Conservation (phyloP, 2,113 vertebrate genomes). For the Orthonyx spaldingii region DNA sequence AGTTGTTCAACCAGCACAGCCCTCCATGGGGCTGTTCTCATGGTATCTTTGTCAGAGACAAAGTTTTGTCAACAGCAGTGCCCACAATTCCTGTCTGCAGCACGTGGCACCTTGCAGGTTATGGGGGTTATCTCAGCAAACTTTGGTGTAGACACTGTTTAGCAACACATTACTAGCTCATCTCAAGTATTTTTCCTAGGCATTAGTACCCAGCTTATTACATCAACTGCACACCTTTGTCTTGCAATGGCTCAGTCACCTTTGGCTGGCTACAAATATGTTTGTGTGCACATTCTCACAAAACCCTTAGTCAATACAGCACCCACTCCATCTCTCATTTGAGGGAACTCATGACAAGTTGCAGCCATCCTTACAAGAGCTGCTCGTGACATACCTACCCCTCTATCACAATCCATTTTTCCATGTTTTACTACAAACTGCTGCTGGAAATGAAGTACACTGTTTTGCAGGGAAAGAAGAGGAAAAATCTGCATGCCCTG, state of each 20-base stretch:
- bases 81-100: neutral
- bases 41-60: neutral
- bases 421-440: neutral
- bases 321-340: neutral
- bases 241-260: neutral
- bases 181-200: neutral
- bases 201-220: neutral
- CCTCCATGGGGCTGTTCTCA: neutral
- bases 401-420: neutral
- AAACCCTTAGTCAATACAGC: neutral
- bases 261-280: neutral
- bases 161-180: neutral
- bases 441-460: neutral
- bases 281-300: neutral
- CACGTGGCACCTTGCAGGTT: fast-evolving
- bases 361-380: neutral
- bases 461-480: neutral
- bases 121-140: neutral
- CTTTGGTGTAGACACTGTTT: neutral
- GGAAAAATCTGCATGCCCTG: neutral
- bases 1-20: neutral
- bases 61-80: neutral
- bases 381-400: neutral
- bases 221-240: neutral
- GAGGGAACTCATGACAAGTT: neutral